Evolutionary conservation across 2,797 vertebrate species (phyloP).

Genomic region (Xenops minutus): DNA sequence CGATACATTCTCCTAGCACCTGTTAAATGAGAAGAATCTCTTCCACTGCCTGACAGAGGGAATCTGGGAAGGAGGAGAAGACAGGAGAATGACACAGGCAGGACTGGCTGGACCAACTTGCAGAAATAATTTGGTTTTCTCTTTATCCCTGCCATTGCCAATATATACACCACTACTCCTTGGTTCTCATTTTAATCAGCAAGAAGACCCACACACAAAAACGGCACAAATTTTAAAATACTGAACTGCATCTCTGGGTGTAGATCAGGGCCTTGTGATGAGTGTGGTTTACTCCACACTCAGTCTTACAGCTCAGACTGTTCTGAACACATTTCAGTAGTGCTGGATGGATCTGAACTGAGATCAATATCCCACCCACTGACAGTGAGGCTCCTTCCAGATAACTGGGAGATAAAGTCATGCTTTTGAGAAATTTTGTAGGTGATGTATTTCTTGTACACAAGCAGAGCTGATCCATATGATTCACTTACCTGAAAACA

Average conservation of each 20-base stretch:
- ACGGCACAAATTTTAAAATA: background rate
- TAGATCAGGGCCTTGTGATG: background rate
- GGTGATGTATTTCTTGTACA: background rate
- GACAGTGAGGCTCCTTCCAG: background rate
- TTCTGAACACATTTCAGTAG: background rate
- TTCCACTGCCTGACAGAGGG: background rate
- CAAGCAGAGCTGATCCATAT: background rate
- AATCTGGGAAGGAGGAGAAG: background rate
- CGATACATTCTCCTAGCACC: background rate
- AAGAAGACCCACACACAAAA: background rate
- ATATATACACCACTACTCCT: background rate
- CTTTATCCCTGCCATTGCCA: background rate
- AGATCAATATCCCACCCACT: background rate
- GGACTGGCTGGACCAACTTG: background rate
- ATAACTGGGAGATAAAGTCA: background rate
- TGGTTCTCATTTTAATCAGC: background rate
- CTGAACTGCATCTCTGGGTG: background rate
- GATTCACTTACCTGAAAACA: background rate
- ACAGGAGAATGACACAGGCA: fast-evolving
- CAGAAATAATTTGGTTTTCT: background rate
- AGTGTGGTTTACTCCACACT: too few species aligned
- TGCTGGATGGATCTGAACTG: background rate
- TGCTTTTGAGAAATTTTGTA: background rate
- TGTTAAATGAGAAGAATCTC: background rate
- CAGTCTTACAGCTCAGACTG: background rate